Base-by-base conservation (phyloP, 2,797 vertebrate genomes). In the Bradypodion ventrale region DNA sequence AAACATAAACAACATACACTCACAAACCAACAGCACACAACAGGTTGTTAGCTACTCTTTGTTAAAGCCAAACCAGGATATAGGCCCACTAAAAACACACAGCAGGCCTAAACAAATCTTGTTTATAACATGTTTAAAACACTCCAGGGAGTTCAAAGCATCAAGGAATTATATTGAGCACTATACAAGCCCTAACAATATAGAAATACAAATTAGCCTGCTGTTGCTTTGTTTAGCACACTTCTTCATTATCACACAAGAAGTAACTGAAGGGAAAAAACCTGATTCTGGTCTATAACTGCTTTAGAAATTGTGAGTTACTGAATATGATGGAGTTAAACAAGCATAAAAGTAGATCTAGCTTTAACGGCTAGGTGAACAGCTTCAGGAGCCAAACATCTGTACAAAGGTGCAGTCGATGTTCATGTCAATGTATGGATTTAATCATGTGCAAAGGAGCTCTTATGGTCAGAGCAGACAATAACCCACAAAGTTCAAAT, bases 141-240 rank as follows among this genome's bases (percentile, higher is more conserved):
- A 52, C 32, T 40, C 76, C 35, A 72, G 12, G 44, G 77, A 73
- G 27, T 74, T 79, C 35, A 49, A 78, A 73, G 60, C 44, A 79
- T 32, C 68, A 84, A 84, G 59, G 69, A 84, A 79, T 79, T 79
- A 79, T 73, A 46, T 74, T 74, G 37, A 56, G n/a, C 75, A 49
- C 63, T 77, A 37, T 13, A 32, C 59, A 42, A 79, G 7, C 12
- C 69, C 69, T 70, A 70, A 63, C 70, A 82, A 85, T 32, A 75
- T 2, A 25, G 44, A 88, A 87, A 75, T n/a, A 80, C 0, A 76
- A 77, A 73, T 7, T 66, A 77, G 27, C 66, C 35, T 86, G 59
- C 68, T 86, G 66, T 73, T 78, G 27, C 16, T 82, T 82, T 65
- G 8, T 73, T 82, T 29, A 62, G 40, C 16, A 15, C 75, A 2